Evolutionary conservation across 2,113 vertebrate species (phyloP).

Genomic region (Nipponia nippon): DNA sequence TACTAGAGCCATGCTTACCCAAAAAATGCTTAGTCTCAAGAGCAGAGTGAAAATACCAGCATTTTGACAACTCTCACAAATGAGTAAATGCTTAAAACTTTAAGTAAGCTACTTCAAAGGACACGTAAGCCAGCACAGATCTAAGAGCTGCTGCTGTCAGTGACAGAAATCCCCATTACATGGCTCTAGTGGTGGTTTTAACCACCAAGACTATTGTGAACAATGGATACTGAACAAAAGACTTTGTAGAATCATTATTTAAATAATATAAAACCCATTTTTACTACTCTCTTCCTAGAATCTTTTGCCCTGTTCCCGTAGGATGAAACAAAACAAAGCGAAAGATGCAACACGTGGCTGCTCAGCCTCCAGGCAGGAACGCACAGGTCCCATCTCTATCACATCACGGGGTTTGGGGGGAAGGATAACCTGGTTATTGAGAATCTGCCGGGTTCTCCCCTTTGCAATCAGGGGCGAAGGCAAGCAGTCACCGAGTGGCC

Average conservation of each 20-base stretch:
- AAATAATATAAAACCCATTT: background rate
- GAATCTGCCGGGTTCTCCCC: background rate
- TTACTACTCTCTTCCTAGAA: background rate
- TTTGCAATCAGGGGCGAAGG: background rate
- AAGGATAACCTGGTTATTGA: background rate
- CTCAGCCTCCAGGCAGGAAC: background rate
- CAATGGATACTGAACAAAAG: background rate
- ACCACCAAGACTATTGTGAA: background rate
- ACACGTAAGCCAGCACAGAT: background rate
- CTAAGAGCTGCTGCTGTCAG: background rate
- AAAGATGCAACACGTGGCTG: fast-evolving
- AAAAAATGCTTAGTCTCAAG: background rate
- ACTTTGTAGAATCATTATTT: background rate
- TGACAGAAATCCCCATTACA: background rate
- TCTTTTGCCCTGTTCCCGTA: background rate
- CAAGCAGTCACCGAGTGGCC: fast-evolving
- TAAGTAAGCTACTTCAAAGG: background rate
- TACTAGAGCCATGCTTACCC: background rate
- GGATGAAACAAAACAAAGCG: background rate
- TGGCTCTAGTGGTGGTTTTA: background rate
- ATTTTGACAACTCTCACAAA: background rate
- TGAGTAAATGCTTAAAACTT: background rate
- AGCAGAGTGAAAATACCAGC: background rate
- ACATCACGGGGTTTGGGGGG: fast-evolving
- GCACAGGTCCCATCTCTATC: background rate